Base-by-base conservation (phyloP, 2,797 vertebrate genomes). In the Hylomyscus alleni region DNA sequence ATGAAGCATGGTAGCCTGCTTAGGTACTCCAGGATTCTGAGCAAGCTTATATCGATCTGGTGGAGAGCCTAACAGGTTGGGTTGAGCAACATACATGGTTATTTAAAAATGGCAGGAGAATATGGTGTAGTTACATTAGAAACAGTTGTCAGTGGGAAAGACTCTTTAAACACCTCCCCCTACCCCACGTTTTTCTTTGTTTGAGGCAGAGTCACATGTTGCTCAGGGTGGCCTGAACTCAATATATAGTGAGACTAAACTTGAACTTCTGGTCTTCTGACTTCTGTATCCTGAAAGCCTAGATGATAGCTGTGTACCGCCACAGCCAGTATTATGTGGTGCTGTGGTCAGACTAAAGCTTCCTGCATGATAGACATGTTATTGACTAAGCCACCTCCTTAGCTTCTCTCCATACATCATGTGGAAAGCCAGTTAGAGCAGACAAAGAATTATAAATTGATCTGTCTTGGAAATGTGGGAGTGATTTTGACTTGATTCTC, bases 81-180 rank as follows among this genome's bases (percentile, higher is more conserved):
- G 17, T 24, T 90, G 73, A 82, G 37, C 77, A 89, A 40, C 5
- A 65, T 78, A 52, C 8, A 6, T 52, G 8, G 44, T 92, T 31
- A 84, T 95, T 31, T 81, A 89, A 73, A 73, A 95, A 83, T 4
- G 22, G 26, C 1, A 96, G 89, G 56, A 94, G 26, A 93, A 37
- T 73, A 60, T 22, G 77, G 11, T 58, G 24, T 88, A 81, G 29
- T 44, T 87, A 65, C 54, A 44, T 17, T 34, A 54, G 26, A 73
- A 89, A 95, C 13, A 3, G 69, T 85, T 88, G 44, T 77, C 12
- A 50, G 13, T 34, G 14, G 37, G 58, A 2, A 94, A 86, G 13
- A 40, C n/a, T 87, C 26, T 65, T 34, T 40, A 90, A 12, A 80
- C 1, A 69, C 40, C n/a, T 31, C 13, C 2, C 4, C 44, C 44